A percentile compares a stretch with the other conserved stretches of the same genome.
These are phyloP conservation scores for Myotis pilosus DNA, from an alignment of 2,797 vertebrate species.

Conservation along the genomic window DNA sequence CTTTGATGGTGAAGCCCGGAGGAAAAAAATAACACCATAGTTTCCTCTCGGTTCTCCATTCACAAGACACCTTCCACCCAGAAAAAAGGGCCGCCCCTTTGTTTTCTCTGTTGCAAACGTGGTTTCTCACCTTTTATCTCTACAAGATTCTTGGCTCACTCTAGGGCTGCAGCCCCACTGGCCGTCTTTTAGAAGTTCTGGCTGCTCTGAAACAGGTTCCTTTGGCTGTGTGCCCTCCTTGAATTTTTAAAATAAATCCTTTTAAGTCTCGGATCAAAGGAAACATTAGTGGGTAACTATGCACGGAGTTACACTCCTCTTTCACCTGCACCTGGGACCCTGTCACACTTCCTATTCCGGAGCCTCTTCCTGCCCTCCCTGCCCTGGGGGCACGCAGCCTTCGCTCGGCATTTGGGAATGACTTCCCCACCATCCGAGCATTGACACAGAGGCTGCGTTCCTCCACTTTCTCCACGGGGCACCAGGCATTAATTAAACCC, in stretches of 20 bases:
- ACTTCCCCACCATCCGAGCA: background rate
- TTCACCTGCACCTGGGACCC: background rate
- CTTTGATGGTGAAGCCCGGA: background rate
- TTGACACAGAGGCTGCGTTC: background rate
- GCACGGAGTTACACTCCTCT: background rate
- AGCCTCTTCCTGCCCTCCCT: background rate
- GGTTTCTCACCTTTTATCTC: background rate
- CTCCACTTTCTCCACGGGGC: background rate
- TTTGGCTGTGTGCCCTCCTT: background rate
- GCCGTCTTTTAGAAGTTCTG: background rate
- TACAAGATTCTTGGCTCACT: background rate
- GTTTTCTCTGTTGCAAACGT: background rate
- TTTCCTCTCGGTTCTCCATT: background rate
- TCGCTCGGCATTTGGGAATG: background rate
- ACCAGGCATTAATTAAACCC: background rate
- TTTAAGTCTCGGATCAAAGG: background rate
- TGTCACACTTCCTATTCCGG: background rate
- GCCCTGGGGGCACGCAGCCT: background rate
- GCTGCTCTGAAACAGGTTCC: background rate
- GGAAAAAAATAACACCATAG: background rate
- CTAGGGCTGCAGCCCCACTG: accelerated
- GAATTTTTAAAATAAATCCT: background rate
- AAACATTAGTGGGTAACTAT: background rate
- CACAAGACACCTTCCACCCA: background rate
- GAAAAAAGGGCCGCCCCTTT: background rate